These are phyloP conservation scores for Helogale parvula DNA, from an alignment of 2,113 vertebrate genomes.

Conservation along the genomic window DNA sequence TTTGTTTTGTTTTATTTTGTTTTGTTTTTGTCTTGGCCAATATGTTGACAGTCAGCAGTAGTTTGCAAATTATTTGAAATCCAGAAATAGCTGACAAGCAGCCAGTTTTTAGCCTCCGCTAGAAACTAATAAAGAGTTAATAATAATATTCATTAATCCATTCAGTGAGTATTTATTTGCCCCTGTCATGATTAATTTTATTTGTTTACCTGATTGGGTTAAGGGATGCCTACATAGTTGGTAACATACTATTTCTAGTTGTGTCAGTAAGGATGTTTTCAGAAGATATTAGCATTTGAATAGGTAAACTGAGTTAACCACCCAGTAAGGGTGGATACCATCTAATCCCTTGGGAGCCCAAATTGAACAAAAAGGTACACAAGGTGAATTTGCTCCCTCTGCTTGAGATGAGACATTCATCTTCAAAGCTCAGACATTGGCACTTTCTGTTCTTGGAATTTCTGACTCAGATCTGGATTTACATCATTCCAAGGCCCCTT, in stretches of 20 bases:
- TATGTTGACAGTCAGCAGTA: background rate
- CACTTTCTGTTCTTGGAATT: background rate
- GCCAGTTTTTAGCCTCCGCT: background rate
- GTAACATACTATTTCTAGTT: background rate
- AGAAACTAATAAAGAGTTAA: background rate
- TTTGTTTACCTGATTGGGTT: background rate
- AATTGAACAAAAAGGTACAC: background rate
- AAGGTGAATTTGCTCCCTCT: background rate
- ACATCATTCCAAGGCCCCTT: background rate
- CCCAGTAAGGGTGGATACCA: background rate
- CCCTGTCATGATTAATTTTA: background rate
- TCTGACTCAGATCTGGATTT: background rate
- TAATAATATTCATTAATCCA: background rate
- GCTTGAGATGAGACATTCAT: background rate
- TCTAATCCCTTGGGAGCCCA: background rate
- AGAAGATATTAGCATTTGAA: background rate
- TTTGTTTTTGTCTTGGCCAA: background rate
- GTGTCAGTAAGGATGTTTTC: background rate
- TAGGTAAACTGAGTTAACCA: background rate
- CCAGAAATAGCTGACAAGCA: background rate
- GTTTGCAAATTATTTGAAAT: background rate
- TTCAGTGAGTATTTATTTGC: background rate
- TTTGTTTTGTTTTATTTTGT: background rate
- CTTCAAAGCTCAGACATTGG: background rate
- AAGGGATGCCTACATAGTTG: background rate